Evolutionary conservation across 1,140 invertebrate genomes (phyloP), one percentile per base, ranked within the genome.

Genomic region (Eufriesea mexicana): DNA sequence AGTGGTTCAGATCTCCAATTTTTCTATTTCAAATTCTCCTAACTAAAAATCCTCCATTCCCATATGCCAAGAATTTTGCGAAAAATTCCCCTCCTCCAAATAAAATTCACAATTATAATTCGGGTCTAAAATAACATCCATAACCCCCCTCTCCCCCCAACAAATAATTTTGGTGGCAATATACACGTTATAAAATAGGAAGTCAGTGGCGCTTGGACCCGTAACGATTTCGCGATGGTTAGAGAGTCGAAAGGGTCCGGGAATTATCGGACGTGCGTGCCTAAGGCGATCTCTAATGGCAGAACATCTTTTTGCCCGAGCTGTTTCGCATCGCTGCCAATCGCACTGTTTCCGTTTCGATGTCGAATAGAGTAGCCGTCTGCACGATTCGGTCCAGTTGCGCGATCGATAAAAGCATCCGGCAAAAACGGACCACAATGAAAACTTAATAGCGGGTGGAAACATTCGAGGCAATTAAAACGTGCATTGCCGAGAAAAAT

Each of bases 341-440:
- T 77, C 51, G 64, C 51, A 82, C 55, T 61, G 61, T 86, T 87
- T 79, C 73, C 72, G 55, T 80, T 55, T 84, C 72, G 80, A 18
- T 35, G 59, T 73, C 59, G 68, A 81, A 16, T 49, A 20, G 18
- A 62, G 20, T 51, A 85, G 57, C 74, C 78, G 66, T 80, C 75
- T 82, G 77, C 54, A 61, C 81, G 83, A 90, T 91, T 71, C 88
- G 89, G 86, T 91, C 86, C 87, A 90, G 81, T 90, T 90, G 73
- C 54, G 74, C 71, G 84, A 89, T 87, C 75, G 85, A 89, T 89
- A 80, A 76, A 54, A 66, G 59, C 79, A 20, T 74, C 49, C 20
- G 70, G 49, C 70, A 75, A 73, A 74, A 81, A 74, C 28, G 16
- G n/a, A 14, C 45, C 59, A 28, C 71, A 10, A 54, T 28, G 59